Evolutionary conservation across 2,888 invertebrate genomes (phyloP).

Genomic region (Dysmachus trigonus): DNA sequence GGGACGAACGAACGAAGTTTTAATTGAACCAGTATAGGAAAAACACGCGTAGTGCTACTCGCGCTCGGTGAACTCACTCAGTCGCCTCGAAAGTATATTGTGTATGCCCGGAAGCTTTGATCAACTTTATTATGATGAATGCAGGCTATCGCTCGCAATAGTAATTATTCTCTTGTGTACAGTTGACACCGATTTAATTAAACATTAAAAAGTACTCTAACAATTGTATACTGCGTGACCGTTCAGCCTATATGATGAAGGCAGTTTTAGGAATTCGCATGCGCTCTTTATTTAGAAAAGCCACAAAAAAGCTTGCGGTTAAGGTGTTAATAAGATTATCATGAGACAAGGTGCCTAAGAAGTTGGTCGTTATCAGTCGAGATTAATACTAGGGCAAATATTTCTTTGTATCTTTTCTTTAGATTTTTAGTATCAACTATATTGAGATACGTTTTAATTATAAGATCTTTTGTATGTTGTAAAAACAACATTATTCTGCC

Average conservation of each 20-base stretch:
- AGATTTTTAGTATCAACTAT: neutral
- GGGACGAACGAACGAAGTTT: neutral
- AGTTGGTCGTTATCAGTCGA: neutral
- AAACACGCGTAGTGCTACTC: conserved; percentile 4
- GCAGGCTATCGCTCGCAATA: neutral
- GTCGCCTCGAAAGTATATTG: neutral
- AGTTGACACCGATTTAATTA: conserved; percentile 6
- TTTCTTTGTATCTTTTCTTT: neutral
- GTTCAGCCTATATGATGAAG: neutral
- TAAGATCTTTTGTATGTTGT: neutral
- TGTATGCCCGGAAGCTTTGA: conserved; percentile 23
- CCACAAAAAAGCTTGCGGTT: neutral
- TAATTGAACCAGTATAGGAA: conserved; percentile 15
- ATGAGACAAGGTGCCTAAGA: conserved; percentile 10
- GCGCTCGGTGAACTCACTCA: conserved; percentile 27
- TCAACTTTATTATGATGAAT: conserved; percentile 15
- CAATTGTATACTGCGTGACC: neutral
- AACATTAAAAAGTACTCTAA: neutral
- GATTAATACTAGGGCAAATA: neutral
- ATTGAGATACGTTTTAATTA: neutral
- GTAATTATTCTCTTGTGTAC: conserved; percentile 2
- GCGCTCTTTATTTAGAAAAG: neutral
- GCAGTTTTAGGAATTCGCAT: neutral
- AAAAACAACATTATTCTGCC: too few relatives aligned
- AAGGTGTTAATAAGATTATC: conserved; percentile 31